These are phyloP conservation scores for Oxystoma pomonae DNA, from an alignment of 2,888 invertebrate genomes.

Conservation along the genomic window DNA sequence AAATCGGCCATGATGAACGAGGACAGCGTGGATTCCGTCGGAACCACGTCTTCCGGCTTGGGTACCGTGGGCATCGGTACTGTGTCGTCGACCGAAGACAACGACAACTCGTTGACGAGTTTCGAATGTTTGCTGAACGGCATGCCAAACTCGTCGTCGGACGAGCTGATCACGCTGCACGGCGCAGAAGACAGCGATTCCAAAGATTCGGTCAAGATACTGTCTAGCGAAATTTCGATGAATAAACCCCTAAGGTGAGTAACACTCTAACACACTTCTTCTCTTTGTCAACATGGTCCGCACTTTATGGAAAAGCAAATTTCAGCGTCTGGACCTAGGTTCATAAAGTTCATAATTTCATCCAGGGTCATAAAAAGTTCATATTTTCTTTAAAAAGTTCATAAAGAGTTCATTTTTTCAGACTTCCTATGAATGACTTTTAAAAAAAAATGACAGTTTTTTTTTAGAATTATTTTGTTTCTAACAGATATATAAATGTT, in stretches of 20 bases:
- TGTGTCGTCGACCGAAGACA: conserved; percentile 50
- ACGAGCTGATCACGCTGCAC: conserved; percentile 2
- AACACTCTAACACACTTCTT: no score
- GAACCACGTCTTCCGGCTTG: conserved; percentile 17
- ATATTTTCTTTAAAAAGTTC: no score
- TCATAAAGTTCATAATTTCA: no score
- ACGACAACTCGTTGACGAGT: conserved; percentile 58
- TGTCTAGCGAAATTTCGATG: conserved; percentile 37
- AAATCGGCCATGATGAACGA: conserved; percentile 36
- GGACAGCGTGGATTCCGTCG: conserved; percentile 44
- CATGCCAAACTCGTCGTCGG: neutral
- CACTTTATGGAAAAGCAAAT: no score
- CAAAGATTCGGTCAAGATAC: conserved; percentile 47
- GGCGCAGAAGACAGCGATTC: conserved; percentile 43
- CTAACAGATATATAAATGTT: no score
- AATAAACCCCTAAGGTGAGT: conserved; percentile 71
- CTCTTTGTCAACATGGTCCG: no score
- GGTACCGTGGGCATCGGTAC: conserved; percentile 49
- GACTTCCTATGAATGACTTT: no score
- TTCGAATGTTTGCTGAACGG: conserved; percentile 59
- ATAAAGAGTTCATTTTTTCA: no score
- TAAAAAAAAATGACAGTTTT: no score
- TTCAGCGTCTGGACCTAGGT: no score
- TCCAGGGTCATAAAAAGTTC: no score
- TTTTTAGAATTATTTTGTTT: no score